phyloP scores from a whole-genome alignment of 2,888 invertebrate genomes.

The Polyommatus iphigenia region DNA sequence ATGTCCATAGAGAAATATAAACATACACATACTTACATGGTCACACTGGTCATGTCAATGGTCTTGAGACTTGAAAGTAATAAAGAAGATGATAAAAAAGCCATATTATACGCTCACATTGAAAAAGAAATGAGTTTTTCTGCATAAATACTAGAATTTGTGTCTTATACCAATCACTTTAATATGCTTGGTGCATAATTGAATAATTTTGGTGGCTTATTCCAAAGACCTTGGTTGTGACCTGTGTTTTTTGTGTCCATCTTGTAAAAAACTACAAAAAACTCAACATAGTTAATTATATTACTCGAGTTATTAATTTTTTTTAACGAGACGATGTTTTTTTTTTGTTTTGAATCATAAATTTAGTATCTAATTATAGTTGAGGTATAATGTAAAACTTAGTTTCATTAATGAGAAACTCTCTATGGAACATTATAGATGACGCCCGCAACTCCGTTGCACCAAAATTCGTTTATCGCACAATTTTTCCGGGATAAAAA shows the following conservation, averaged over 20 bases:
- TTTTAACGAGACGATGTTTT: neutral
- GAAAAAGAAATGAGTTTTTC: too few relatives aligned
- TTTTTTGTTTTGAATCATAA: neutral
- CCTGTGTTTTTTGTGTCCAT: neutral
- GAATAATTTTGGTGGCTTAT: neutral
- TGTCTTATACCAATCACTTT: too few relatives aligned
- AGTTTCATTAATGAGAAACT: neutral
- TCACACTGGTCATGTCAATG: too few relatives aligned
- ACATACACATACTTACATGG: too few relatives aligned
- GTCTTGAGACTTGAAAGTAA: too few relatives aligned
- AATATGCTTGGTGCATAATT: too few relatives aligned
- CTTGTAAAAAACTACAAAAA: neutral
- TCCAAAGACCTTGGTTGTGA: neutral
- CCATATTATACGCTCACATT: too few relatives aligned
- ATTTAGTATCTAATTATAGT: neutral
- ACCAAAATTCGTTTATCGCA: neutral
- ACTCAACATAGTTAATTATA: too few relatives aligned
- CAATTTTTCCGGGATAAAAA: neutral
- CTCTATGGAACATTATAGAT: neutral
- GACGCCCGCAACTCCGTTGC: neutral
- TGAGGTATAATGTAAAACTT: too few relatives aligned
- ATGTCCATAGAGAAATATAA: too few relatives aligned
- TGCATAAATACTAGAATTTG: too few relatives aligned
- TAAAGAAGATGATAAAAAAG: too few relatives aligned
- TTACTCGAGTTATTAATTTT: neutral